A percentile compares a stretch with the other conserved stretches of the same genome.
These are phyloP conservation scores for Tadarida brasiliensis DNA, from an alignment of 2,797 vertebrate species.

Conservation along the genomic window DNA sequence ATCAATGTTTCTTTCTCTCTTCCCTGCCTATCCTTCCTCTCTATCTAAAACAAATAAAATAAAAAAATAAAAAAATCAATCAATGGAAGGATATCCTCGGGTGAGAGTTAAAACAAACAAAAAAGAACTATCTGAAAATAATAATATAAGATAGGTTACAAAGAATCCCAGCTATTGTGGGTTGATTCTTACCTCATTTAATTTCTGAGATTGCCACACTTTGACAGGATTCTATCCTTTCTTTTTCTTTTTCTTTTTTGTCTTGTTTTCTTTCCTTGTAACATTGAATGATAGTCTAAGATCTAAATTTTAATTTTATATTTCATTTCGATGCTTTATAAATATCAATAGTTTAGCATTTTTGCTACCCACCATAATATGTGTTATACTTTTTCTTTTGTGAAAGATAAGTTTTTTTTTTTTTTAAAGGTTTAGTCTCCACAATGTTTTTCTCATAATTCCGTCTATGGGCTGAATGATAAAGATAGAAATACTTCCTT, in stretches of 20 bases:
- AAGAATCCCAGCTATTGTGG: conserved; percentile 10
- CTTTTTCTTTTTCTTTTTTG: not conserved
- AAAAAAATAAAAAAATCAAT: too few species aligned
- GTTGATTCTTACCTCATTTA: not conserved
- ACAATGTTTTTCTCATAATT: not conserved
- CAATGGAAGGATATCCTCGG: too few species aligned
- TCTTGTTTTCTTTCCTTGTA: not conserved
- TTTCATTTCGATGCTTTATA: conserved; percentile 26
- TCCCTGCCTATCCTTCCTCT: too few species aligned
- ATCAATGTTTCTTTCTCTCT: too few species aligned
- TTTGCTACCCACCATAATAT: not conserved
- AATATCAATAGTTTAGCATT: conserved; percentile 33
- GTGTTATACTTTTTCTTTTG: not conserved
- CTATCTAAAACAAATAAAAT: too few species aligned
- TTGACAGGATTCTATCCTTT: not conserved
- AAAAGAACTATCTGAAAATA: conserved; percentile 34
- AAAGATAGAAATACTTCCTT: conserved; percentile 32
- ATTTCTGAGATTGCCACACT: not conserved
- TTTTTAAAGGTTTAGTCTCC: not conserved
- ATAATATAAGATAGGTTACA: not conserved
- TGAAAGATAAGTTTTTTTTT: not conserved
- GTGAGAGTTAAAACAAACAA: not conserved
- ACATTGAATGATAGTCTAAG: not conserved
- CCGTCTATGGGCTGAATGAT: not conserved
- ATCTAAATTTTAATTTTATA: conserved; percentile 48